Evolutionary conservation across 2,797 vertebrate genomes (phyloP), one percentile per base, ranked within the genome.

Genomic region (Alca torda): DNA sequence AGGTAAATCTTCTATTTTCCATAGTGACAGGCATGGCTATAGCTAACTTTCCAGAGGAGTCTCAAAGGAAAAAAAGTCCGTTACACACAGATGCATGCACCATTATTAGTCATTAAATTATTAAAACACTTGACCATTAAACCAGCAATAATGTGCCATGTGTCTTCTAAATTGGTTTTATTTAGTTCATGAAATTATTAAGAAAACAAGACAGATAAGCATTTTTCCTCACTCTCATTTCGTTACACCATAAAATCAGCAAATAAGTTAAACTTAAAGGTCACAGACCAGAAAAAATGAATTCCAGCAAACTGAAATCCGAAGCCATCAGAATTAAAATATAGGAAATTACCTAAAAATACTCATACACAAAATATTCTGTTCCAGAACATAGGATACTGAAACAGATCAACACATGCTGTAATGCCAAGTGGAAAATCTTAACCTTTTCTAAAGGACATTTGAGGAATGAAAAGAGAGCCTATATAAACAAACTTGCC

Each of bases 381-480:
- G 8, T 63, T 20, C 14, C 19, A 81, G 37, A 72, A 74, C 13
- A 65, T 1, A 88, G 73, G 79, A 85, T 14, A 82, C 3, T 79
- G 51, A 93, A 63, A 63, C 56, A 75, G 41, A 78, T 65, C 6
- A 73, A 31, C 21, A 70, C 15, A 43, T 31, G 24, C n/a, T 78
- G 43, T 65, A n/a, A 57, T 60, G 33, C 7, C 87, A 89, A n/a
- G 18, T 76, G 64, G 45, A 95, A 96, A 93, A 72, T 51, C 70
- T 84, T 90, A 94, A 84, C 28, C n/a, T 94, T 95, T 93, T 61
- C 37, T 31, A 91, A 95, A 96, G 78, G n/a, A 92, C 41, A 50
- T 76, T 65, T 87, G 67, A 89, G 11, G 50, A 85, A 79, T 69
- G 37, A 90, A 81, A 73, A 91, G 19, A 53, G 39, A 53, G 26